A percentile compares a stretch with the other conserved stretches of the same genome.
Evolutionary conservation across 2,113 vertebrate genomes (phyloP).

Genomic region (Leptobrachium ailaonicum): DNA sequence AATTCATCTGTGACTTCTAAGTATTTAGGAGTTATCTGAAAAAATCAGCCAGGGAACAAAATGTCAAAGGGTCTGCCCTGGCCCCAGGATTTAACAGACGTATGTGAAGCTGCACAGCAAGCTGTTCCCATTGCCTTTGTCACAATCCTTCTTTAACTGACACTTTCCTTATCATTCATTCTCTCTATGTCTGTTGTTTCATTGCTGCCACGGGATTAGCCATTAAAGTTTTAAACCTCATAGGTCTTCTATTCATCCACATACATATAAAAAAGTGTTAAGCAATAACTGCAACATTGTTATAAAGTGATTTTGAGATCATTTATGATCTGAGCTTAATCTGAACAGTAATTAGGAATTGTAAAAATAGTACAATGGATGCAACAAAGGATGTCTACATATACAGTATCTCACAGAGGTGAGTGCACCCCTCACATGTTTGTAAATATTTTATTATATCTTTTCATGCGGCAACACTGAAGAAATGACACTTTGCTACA

Average conservation of each 20-base stretch:
- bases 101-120: background rate
- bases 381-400: too few relatives aligned
- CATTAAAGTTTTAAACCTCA: background rate
- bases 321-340: too few relatives aligned
- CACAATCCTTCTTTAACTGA: background rate
- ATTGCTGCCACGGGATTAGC: too few relatives aligned
- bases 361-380: too few relatives aligned
- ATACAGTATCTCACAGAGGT: too few relatives aligned
- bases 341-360: too few relatives aligned
- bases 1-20: background rate
- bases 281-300: background rate
- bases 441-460: too few relatives aligned
- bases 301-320: too few relatives aligned
- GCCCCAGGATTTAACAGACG: background rate
- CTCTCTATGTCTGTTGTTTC: background rate
- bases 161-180: background rate
- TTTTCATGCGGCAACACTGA: too few relatives aligned
- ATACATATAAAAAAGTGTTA: background rate
- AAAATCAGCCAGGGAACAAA: conserved; percentile 4
- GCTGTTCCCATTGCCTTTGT: background rate
- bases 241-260: background rate
- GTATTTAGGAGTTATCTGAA: conserved; percentile 6
- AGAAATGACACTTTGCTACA: too few relatives aligned
- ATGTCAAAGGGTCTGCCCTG: conserved; percentile 5
- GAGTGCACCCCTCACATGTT: too few relatives aligned